Conservation (phyloP, 2,888 invertebrate species). For the Lasioglossum pauxillum region DNA sequence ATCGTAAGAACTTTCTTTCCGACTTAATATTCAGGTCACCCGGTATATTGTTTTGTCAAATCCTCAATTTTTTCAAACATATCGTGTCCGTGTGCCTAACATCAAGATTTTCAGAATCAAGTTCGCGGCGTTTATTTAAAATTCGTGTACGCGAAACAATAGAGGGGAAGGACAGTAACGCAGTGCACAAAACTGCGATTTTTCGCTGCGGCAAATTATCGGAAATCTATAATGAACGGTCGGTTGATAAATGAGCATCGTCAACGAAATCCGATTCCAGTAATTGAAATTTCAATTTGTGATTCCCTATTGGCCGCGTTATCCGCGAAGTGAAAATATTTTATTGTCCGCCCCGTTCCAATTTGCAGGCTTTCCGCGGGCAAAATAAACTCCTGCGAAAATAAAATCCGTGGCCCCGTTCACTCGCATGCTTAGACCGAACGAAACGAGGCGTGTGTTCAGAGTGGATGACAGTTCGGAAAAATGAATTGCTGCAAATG, state of each 20-base stretch:
- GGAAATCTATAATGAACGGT: constrained; percentile 42
- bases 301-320: constrained; percentile 7
- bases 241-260: constrained; percentile 39
- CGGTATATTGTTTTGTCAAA: too few species aligned
- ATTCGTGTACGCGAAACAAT: background rate
- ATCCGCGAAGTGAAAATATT: constrained; percentile 24
- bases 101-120: background rate
- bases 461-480: background rate
- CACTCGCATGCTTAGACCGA: background rate
- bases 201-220: constrained; percentile 29
- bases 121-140: background rate
- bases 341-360: constrained; percentile 1
- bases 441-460: background rate
- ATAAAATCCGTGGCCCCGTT: background rate
- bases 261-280: constrained; percentile 43
- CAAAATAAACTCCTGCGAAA: background rate
- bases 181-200: constrained; percentile 11
- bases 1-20: too few species aligned
- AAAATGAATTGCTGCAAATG: background rate
- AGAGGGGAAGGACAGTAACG: too few species aligned
- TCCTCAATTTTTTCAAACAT: background rate
- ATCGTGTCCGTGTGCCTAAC: background rate
- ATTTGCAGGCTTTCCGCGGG: background rate
- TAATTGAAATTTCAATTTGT: constrained; percentile 49
- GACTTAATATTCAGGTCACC: too few species aligned